Percentiles rank a stretch among this genome's conserved stretches.
Conservation (phyloP, 2,888 invertebrate genomes). For the Tinea trinotella region DNA sequence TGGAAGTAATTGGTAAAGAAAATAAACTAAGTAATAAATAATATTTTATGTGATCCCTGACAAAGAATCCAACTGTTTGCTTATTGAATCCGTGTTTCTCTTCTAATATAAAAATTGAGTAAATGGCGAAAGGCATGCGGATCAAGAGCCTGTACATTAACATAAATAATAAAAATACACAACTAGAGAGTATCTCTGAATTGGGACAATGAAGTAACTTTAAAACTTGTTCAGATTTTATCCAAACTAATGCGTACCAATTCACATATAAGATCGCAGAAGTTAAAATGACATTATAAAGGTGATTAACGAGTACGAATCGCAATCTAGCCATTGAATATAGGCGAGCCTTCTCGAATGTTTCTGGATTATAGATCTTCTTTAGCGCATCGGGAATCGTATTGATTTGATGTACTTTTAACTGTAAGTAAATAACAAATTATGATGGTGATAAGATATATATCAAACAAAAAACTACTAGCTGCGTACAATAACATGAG, state of each 20-base stretch:
- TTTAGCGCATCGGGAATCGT: slow-evolving; percentile 84
- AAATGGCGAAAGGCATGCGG: slow-evolving; percentile 87
- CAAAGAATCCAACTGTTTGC: slow-evolving; percentile 92
- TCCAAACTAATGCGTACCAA: slow-evolving; percentile 79
- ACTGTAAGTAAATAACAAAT: slow-evolving; percentile 38
- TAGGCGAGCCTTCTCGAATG: slow-evolving; percentile 89
- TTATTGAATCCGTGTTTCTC: slow-evolving; percentile 98
- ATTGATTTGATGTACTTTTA: slow-evolving; percentile 75
- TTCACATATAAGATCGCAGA: slow-evolving; percentile 78
- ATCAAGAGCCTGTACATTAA: slow-evolving; percentile 78
- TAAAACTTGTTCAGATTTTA: slow-evolving; percentile 74
- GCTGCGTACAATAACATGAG: too few species aligned
- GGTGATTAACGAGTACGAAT: slow-evolving; percentile 82
- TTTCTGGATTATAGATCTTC: slow-evolving; percentile 84
- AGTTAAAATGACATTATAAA: slow-evolving; percentile 80
- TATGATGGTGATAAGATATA: too few species aligned
- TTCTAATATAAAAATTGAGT: slow-evolving; percentile 94
- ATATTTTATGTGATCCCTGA: slow-evolving; percentile 92
- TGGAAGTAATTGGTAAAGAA: slow-evolving; percentile 83
- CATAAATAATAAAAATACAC: slow-evolving; percentile 82
- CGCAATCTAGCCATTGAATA: slow-evolving; percentile 91
- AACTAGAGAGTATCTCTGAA: slow-evolving; percentile 84
- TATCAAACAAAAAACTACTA: too few species aligned
- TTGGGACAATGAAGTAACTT: slow-evolving; percentile 63
- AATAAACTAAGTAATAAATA: slow-evolving; percentile 84